A percentile compares a stretch with the other conserved stretches of the same genome.
Evolutionary conservation across 2,888 invertebrate species (phyloP).

Genomic region (Ligdia adustata): DNA sequence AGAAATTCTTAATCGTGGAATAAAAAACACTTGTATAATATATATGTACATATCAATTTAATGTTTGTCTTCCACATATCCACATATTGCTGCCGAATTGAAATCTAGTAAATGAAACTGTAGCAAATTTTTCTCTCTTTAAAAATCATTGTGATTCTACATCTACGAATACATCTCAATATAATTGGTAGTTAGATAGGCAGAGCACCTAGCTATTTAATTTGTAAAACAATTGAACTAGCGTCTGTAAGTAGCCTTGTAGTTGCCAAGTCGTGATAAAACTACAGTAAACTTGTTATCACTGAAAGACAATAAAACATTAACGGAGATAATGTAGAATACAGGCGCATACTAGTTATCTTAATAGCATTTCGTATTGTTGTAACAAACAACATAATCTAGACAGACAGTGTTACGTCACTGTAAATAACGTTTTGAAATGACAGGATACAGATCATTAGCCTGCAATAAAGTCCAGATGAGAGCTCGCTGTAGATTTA

Average conservation of each 20-base stretch:
- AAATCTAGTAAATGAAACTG: no score
- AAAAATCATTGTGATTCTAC: no score
- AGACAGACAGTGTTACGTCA: constrained; percentile 22
- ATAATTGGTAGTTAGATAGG: no score
- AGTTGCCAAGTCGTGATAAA: constrained; percentile 68
- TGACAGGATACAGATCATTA: constrained; percentile 18
- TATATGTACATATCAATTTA: no score
- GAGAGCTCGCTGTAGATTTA: constrained; percentile 12
- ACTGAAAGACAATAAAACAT: constrained; percentile 66
- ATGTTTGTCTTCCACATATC: no score
- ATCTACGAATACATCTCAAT: no score
- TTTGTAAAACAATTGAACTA: no score
- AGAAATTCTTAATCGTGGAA: no score
- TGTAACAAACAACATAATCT: constrained; percentile 44
- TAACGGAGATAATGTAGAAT: constrained; percentile 43
- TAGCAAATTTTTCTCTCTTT: no score
- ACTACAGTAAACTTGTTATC: constrained; percentile 61
- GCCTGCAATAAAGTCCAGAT: constrained; percentile 17
- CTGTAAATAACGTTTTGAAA: constrained; percentile 22
- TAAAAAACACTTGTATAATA: no score
- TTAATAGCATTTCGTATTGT: constrained; percentile 43
- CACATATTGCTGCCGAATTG: no score
- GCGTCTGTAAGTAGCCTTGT: constrained; percentile 30
- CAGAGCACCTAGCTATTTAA: no score
- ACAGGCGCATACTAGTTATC: constrained; percentile 42